Percentiles rank a stretch among this genome's conserved stretches.
These are phyloP conservation scores for Andrena camellia DNA, from an alignment of 2,888 invertebrate species.

Conservation along the genomic window DNA sequence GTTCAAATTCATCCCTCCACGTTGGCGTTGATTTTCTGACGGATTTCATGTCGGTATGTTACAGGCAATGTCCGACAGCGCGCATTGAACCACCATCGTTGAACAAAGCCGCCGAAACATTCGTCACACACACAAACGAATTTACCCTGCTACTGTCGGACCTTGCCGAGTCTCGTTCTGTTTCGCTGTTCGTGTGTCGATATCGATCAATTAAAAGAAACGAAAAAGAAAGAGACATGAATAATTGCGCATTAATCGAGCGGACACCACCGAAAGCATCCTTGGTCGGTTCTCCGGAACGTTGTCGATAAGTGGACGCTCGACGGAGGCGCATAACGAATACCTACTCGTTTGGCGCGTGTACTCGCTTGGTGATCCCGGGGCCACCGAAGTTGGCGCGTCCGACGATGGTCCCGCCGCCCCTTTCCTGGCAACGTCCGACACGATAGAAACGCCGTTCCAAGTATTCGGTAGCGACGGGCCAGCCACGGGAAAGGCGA, in stretches of 20 bases:
- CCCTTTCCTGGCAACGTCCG: conserved; percentile 60
- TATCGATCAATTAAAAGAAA: conserved; percentile 1
- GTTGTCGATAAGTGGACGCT: conserved; percentile 3
- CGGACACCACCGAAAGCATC: conserved; percentile 16
- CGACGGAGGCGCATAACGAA: background rate
- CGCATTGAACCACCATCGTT: conserved; percentile 75
- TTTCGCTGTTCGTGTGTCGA: conserved; percentile 33
- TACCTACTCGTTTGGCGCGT: too few relatives aligned
- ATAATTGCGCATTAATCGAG: background rate
- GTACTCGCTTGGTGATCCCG: too few relatives aligned
- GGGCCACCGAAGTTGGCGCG: background rate
- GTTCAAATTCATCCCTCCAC: conserved; percentile 5
- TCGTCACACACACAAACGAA: conserved; percentile 64
- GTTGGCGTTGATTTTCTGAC: conserved; percentile 63
- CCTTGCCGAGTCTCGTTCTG: conserved; percentile 66
- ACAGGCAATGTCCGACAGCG: conserved; percentile 76
- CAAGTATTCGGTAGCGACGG: conserved; percentile 33
- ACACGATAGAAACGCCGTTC: conserved; percentile 33
- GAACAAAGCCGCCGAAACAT: conserved; percentile 70
- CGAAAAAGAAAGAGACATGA: background rate
- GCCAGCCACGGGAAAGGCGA: conserved; percentile 33
- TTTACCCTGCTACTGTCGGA: conserved; percentile 70
- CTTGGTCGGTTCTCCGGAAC: background rate
- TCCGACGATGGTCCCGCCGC: background rate
- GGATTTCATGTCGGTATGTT: conserved; percentile 72